A percentile compares a stretch with the other conserved stretches of the same genome.
These are phyloP conservation scores for Spodoptera littoralis DNA, from an alignment of 2,888 invertebrate species.

Conservation along the genomic window DNA sequence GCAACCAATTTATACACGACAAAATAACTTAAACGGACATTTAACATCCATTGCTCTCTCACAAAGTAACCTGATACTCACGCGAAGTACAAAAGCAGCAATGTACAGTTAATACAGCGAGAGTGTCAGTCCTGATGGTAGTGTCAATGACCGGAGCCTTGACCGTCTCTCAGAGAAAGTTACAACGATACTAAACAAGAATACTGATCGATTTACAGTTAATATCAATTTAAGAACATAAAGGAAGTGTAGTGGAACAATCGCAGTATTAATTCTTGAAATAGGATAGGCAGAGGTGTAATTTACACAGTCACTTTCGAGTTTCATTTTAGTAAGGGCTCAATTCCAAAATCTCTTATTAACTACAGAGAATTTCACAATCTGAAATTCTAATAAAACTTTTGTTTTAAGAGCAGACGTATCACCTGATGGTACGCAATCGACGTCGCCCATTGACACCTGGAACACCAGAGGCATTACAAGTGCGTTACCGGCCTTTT, in stretches of 20 bases:
- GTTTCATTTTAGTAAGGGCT: background rate
- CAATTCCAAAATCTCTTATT: background rate
- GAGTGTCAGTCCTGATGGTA: conserved; percentile 11
- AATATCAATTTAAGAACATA: conserved; percentile 20
- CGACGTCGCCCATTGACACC: too few species aligned
- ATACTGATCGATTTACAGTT: conserved; percentile 43
- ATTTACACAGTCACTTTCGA: background rate
- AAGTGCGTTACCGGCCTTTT: too few species aligned
- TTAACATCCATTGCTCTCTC: conserved; percentile 31
- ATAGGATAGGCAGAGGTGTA: too few species aligned
- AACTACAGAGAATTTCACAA: too few species aligned
- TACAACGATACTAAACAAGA: conserved; percentile 47
- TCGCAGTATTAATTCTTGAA: too few species aligned
- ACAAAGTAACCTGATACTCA: conserved; percentile 3
- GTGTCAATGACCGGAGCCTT: conserved; percentile 75
- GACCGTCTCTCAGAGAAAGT: conserved; percentile 78
- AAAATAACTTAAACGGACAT: conserved; percentile 7
- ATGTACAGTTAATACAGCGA: conserved; percentile 35
- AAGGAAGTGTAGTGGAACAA: background rate
- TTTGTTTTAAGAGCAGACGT: too few species aligned
- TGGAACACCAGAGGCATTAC: too few species aligned
- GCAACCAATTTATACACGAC: conserved; percentile 24
- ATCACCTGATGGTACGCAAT: too few species aligned
- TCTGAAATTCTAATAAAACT: too few species aligned
- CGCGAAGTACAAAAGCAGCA: conserved; percentile 31